Evolutionary conservation across 2,888 invertebrate genomes (phyloP).

Genomic region (Rhogogaster chlorosoma): DNA sequence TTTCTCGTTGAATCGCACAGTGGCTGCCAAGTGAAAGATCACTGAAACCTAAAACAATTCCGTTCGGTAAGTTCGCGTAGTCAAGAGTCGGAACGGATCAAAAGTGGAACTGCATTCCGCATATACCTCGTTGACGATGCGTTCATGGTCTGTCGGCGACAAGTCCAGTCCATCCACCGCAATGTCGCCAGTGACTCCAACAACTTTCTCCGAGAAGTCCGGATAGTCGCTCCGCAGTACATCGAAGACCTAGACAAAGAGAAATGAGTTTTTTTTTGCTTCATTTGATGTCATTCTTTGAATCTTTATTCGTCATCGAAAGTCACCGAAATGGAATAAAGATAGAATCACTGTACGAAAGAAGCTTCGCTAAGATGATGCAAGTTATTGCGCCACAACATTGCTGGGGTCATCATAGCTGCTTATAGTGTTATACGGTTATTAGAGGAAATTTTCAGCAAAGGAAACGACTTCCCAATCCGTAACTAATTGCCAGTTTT

Average conservation of each 20-base stretch:
- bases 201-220: constrained; percentile 74
- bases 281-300: too few species aligned
- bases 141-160: constrained; percentile 69
- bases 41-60: constrained; percentile 56
- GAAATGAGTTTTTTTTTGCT: too few species aligned
- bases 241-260: constrained; percentile 60
- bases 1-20: constrained; percentile 56
- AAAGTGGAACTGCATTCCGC: background rate
- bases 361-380: background rate
- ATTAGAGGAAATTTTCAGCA: background rate
- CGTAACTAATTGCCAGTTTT: background rate
- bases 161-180: constrained; percentile 73
- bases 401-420: background rate
- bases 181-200: constrained; percentile 76
- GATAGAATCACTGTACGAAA: too few species aligned
- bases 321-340: too few species aligned
- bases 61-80: too few species aligned
- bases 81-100: background rate
- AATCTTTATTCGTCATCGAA: too few species aligned
- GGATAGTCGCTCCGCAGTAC: constrained; percentile 63
- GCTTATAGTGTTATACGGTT: background rate
- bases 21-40: constrained; percentile 58
- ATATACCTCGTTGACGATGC: constrained; percentile 56
- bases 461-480: background rate
- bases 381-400: background rate